A percentile compares a stretch with the other conserved stretches of the same genome.
Conservation (phyloP, 2,113 vertebrate genomes). For the Cephalopterus ornatus region DNA sequence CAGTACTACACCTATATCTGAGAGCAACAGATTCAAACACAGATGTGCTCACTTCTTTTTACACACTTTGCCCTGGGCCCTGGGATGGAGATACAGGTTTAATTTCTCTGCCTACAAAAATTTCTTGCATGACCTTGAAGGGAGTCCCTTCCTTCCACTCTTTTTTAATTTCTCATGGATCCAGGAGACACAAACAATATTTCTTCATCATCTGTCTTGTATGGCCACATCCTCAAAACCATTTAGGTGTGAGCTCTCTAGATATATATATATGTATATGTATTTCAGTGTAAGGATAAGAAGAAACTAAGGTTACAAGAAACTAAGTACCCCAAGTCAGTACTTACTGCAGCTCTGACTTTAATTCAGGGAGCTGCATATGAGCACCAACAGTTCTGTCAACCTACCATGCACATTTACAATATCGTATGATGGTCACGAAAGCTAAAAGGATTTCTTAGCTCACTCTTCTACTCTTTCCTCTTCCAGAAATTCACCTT, state of each 20-base stretch:
- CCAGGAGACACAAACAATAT: background rate
- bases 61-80: background rate
- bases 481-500: background rate
- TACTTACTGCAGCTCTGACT: background rate
- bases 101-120: background rate
- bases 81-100: background rate
- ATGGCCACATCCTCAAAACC: background rate
- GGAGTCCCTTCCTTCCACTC: background rate
- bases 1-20: fast-evolving
- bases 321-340: background rate
- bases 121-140: background rate
- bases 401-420: background rate
- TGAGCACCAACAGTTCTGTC: background rate
- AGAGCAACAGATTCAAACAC: background rate
- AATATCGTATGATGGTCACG: background rate
- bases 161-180: background rate
- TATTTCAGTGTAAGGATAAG: background rate
- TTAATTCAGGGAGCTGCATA: background rate
- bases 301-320: too few species aligned
- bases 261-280: background rate
- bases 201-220: background rate
- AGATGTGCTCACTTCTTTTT: background rate
- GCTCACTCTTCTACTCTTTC: background rate
- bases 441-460: background rate
- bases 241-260: background rate